Base-by-base conservation (phyloP, 2,113 vertebrate species). In the Eulemur rufifrons region DNA sequence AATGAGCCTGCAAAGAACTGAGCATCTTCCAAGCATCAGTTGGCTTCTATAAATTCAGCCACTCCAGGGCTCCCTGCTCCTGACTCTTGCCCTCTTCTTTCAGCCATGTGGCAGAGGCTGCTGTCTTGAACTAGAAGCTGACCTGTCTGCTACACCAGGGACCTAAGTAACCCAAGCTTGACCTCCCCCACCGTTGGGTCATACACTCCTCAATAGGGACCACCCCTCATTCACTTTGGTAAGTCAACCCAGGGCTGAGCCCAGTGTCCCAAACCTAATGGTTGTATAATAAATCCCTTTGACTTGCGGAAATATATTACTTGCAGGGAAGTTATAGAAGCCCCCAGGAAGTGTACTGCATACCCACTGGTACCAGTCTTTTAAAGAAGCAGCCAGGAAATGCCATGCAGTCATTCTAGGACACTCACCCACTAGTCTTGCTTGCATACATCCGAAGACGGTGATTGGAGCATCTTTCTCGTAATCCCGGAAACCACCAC, bases 381-480 rank as follows among this genome's bases (percentile, higher is more conserved):
- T 45, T 10, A 34, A 64, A 68, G 50, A 56, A 29, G 52, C 50
- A 61, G 34, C 34, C 84, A 73, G 74, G 34, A 92, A 27, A 63
- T 13, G 21, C 78, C 20, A 8, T 34, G 39, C 11, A 7, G 7
- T 50, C 42, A 1, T 17, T 23, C 20, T 2, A 4, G 78, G 88
- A 29, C 23, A 95, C 98, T 98, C 77, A 99, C 99, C 99, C 25
- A 99, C 99, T 9, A 99, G 99, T 88, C 99, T 99, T 8, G 99
- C 99, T 98, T 99, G 99, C 0, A 99, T 99, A 61, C 99, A 99
- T 80, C 99, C 99, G 96, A 99, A 99, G 98, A 99, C 99, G 0
- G 99, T 99, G 98, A 99, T 99, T 0, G 99, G 99, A 37, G 99
- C 99, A 1, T 99, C 99, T 68, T 99, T 99, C 17, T 99, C 99